These are phyloP conservation scores for Pyrgilauda ruficollis DNA, from an alignment of 2,113 vertebrate species.

Conservation along the genomic window DNA sequence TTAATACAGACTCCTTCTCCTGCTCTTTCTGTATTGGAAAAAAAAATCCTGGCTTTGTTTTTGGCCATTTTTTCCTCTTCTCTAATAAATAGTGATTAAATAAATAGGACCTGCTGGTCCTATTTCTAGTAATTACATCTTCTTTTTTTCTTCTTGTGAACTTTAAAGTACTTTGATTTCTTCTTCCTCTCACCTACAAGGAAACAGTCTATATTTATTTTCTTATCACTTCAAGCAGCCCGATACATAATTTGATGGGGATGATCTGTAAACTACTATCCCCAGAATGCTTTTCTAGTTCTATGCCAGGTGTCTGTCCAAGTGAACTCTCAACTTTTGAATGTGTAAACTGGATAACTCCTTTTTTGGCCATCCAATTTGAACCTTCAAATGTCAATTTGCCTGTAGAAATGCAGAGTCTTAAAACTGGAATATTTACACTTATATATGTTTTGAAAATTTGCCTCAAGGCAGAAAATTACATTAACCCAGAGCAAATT, in stretches of 20 bases:
- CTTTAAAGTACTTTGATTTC: not conserved
- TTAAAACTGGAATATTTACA: conserved; percentile 23
- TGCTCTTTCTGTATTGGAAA: not conserved
- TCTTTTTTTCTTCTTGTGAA: not conserved
- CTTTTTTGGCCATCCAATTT: not conserved
- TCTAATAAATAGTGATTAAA: not conserved
- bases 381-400: conserved; percentile 14
- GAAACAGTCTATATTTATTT: not conserved
- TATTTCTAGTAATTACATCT: not conserved
- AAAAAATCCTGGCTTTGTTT: not conserved
- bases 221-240: not conserved
- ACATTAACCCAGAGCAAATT: conserved; percentile 24
- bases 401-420: not conserved
- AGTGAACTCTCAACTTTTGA: not conserved
- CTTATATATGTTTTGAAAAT: conserved; percentile 5
- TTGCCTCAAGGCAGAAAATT: not conserved
- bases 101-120: not conserved
- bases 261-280: not conserved
- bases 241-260: not conserved
- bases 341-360: not conserved
- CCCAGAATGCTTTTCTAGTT: not conserved
- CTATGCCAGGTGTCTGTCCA: not conserved
- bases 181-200: not conserved
- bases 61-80: not conserved
- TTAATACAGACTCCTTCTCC: not conserved